Evolutionary conservation across 1,140 invertebrate species (phyloP).

Genomic region (Pseudomyrmex pallidus): DNA sequence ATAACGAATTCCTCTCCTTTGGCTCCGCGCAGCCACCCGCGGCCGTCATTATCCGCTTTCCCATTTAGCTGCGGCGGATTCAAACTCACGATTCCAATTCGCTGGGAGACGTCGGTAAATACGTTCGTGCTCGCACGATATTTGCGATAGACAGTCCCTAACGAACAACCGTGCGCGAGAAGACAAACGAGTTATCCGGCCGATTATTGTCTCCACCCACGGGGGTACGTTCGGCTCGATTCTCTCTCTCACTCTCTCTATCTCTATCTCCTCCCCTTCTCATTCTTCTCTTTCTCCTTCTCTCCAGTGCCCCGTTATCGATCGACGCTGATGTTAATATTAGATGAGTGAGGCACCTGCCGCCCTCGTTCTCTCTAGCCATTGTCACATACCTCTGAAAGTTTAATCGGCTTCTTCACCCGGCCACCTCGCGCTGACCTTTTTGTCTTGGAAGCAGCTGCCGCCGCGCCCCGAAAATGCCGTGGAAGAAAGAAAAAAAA

Average conservation of each 20-base stretch:
- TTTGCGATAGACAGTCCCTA: slow-evolving; percentile 74
- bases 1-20: slow-evolving; percentile 63
- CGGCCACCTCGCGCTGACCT: slow-evolving; percentile 64
- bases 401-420: slow-evolving; percentile 72
- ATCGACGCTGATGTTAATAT: slow-evolving; percentile 70
- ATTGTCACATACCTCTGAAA: slow-evolving; percentile 73
- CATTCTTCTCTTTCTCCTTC: slow-evolving; percentile 23
- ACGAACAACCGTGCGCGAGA: slow-evolving; percentile 70
- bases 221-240: slow-evolving; percentile 44
- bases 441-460: slow-evolving; percentile 63
- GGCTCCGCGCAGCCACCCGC: slow-evolving; percentile 33
- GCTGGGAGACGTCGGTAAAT: slow-evolving; percentile 67
- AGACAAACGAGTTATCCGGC: slow-evolving; percentile 75
- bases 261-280: slow-evolving; percentile 30
- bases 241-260: slow-evolving; percentile 32
- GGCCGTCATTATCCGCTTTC: slow-evolving; percentile 67
- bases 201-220: slow-evolving; percentile 75
- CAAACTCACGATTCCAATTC: slow-evolving; percentile 72
- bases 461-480: slow-evolving; percentile 1
- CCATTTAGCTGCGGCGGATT: slow-evolving; percentile 64
- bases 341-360: slow-evolving; percentile 72
- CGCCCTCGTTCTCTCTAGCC: slow-evolving; percentile 71
- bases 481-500: slow-evolving; percentile 1
- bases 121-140: slow-evolving; percentile 72
- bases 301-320: slow-evolving; percentile 61